Percentiles rank a stretch among this genome's conserved stretches.
phyloP scores from a whole-genome alignment of 92 coral and sea anemone genomes.

The Siderastrea siderea region DNA sequence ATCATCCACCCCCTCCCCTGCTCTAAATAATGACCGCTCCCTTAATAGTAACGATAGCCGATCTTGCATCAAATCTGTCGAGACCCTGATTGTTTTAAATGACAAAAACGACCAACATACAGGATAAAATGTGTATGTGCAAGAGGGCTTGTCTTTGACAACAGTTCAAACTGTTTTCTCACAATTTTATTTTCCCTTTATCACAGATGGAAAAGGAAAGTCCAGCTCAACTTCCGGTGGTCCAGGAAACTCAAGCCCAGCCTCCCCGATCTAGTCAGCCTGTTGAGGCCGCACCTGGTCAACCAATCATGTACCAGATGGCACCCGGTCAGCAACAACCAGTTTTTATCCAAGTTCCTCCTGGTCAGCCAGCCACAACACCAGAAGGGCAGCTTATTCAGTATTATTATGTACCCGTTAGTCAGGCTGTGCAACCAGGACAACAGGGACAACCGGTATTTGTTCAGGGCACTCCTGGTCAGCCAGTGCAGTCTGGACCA shows the following conservation, averaged over 20 bases:
- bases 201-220: conserved; percentile 34
- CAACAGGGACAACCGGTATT: background rate
- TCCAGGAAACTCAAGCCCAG: background rate
- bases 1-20: too few relatives aligned
- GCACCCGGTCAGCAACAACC: conserved; percentile 42
- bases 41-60: too few relatives aligned
- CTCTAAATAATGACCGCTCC: too few relatives aligned
- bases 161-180: too few relatives aligned
- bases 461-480: too few relatives aligned
- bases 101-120: too few relatives aligned
- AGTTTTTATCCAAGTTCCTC: conserved; percentile 28
- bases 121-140: too few relatives aligned
- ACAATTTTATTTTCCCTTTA: too few relatives aligned
- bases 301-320: conserved; percentile 51
- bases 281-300: background rate
- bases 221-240: conserved; percentile 26
- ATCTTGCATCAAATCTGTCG: too few relatives aligned
- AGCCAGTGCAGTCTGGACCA: background rate
- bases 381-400: conserved; percentile 48
- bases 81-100: too few relatives aligned
- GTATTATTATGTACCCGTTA: conserved; percentile 25
- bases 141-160: too few relatives aligned
- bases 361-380: conserved; percentile 35
- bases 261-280: background rate
- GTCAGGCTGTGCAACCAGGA: conserved; percentile 8